phyloP scores from a whole-genome alignment of 2,113 vertebrate genomes.

The Pica pica region DNA sequence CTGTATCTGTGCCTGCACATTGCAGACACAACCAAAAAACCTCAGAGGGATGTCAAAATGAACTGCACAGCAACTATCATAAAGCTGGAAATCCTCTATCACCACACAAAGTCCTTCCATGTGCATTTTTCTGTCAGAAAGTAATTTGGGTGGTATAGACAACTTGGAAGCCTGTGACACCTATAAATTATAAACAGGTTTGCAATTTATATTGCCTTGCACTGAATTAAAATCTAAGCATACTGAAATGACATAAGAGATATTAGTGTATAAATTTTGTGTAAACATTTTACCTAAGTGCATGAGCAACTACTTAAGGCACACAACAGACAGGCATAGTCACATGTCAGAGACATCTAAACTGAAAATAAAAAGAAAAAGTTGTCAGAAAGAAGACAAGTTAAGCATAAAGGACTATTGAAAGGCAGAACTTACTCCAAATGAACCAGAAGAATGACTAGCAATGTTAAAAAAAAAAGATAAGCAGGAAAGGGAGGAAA shows the following conservation, averaged over 20 bases:
- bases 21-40: neutral
- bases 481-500: neutral
- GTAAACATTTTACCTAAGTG: neutral
- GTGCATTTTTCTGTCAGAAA: neutral
- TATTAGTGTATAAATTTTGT: neutral
- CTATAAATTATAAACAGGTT: neutral
- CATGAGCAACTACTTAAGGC: neutral
- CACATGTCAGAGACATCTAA: neutral
- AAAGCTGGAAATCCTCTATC: neutral
- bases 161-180: neutral
- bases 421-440: neutral
- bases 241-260: neutral
- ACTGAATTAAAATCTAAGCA: neutral
- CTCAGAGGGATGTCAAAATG: neutral
- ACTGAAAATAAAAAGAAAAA: neutral
- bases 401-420: neutral
- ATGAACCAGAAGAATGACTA: neutral
- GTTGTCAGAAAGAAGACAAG: neutral
- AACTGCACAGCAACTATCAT: neutral
- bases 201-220: neutral
- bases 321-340: neutral
- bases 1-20: neutral
- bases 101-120: neutral
- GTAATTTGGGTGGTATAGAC: neutral
- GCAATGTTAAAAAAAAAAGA: neutral